Evolutionary conservation across 2,797 vertebrate genomes (phyloP), one percentile per base, ranked within the genome.

Genomic region (Distichodus sexfasciatus): DNA sequence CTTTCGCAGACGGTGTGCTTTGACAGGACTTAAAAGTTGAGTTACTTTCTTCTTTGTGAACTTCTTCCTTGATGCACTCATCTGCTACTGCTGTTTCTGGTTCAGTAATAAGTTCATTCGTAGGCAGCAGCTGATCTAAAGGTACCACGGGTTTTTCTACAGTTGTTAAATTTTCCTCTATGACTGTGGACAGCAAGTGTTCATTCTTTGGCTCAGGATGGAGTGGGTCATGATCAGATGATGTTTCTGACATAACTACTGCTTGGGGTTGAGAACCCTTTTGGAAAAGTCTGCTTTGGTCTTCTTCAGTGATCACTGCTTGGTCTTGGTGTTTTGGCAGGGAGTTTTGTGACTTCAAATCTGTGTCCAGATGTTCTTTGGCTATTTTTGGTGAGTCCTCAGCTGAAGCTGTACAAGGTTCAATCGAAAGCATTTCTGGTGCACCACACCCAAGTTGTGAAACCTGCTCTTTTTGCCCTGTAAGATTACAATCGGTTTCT

Each of bases 401-500:
- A 4, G 31, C 47, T 1, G 51, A 63, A 57, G 50, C 2, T 4
- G 53, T 7, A 8, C 61, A 36, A 19, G 63, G 65, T 4, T 74
- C 53, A 41, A 40, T 53, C 57, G 47, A 31, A 31, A 23, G 40
- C 24, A 73, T 41, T 6, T 11, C 47, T 41, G 1, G 17, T 54
- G 9, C 17, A 66, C 51, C 33, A 35, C 48, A 63, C 48, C 10
- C 69, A 23, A 82, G 24, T 14, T 55, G 59, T 1, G 67, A 36
- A n/a, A 79, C 78, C 3, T 54, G 81, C 0, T 90, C 85, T 55
- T 72, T 83, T 70, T 80, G 67, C 26, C 83, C 83, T 7, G 85
- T 69, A 11, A 85, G 68, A 33, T 86, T 76, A 1, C 82, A 68
- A 2, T 83, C 66, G 63, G 87, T 88, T 51, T 92, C 90, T 63